These are phyloP conservation scores for Drosophila setosimentum DNA, from an alignment of 2,888 invertebrate genomes.

Conservation along the genomic window DNA sequence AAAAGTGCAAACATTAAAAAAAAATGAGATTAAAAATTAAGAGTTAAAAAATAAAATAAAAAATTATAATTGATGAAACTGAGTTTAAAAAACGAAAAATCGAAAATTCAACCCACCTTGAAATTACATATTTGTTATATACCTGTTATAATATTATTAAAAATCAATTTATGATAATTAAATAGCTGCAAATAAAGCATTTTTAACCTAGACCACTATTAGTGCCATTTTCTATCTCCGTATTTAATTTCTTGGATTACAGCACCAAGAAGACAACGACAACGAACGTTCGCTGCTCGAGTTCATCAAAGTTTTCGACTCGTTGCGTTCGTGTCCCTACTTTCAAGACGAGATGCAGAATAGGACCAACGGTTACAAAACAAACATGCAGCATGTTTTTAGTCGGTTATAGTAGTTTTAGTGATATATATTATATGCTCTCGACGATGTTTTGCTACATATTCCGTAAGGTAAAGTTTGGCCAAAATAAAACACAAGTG, in stretches of 20 bases:
- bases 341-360: background rate
- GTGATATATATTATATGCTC: background rate
- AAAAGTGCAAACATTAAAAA: conserved; percentile 46
- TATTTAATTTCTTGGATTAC: background rate
- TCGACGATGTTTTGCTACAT: background rate
- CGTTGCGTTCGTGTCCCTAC: background rate
- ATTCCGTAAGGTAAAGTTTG: background rate
- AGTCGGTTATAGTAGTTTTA: no score
- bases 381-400: no score
- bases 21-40: conserved; percentile 49
- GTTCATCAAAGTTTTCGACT: background rate
- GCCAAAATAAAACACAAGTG: background rate
- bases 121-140: conserved; percentile 84
- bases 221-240: background rate
- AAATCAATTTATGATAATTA: conserved; percentile 73
- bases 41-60: conserved; percentile 46
- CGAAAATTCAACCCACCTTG: conserved; percentile 84
- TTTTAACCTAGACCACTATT: conserved; percentile 51
- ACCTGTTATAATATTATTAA: conserved; percentile 81
- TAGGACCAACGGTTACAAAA: background rate
- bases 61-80: conserved; percentile 68
- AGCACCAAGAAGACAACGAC: background rate
- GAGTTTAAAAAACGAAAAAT: conserved; percentile 81
- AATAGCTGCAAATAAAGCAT: conserved; percentile 77
- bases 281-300: background rate